Evolutionary conservation across 2,888 invertebrate genomes (phyloP).

Genomic region (Apamea crenata): DNA sequence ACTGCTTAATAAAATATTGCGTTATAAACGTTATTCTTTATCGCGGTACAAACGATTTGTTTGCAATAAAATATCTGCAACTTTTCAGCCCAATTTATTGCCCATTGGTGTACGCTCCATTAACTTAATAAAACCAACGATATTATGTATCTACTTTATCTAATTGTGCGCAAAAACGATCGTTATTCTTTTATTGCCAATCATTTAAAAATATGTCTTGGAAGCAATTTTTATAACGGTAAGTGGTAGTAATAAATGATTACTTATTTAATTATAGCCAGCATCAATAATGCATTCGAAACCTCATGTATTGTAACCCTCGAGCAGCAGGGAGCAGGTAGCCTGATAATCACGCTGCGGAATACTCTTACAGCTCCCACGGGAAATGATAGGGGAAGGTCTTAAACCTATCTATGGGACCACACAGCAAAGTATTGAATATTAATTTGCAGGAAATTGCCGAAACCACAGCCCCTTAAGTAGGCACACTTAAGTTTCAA

Average conservation of each 20-base stretch:
- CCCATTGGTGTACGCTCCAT: conserved; percentile 11
- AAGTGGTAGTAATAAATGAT: not conserved
- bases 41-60: conserved; percentile 30
- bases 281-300: conserved; percentile 5
- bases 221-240: not conserved
- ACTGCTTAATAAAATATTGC: conserved; percentile 14
- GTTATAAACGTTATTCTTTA: conserved; percentile 10
- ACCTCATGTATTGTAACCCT: too few relatives aligned
- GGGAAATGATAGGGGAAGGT: conserved; percentile 23
- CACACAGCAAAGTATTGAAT: conserved; percentile 58
- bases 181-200: conserved; percentile 1
- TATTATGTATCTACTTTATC: conserved; percentile 9
- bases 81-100: conserved; percentile 26
- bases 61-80: conserved; percentile 39
- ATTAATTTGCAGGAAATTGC: conserved; percentile 64
- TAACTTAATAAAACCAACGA: conserved; percentile 25
- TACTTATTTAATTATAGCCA: too few relatives aligned
- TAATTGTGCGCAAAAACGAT: conserved; percentile 20
- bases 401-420: conserved; percentile 9
- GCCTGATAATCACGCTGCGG: conserved; percentile 41
- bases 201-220: conserved; percentile 1
- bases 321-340: too few relatives aligned
- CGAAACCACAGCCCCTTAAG: conserved; percentile 54
- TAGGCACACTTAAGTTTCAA: conserved; percentile 58
- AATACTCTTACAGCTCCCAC: conserved; percentile 47